A percentile compares a stretch with the other conserved stretches of the same genome.
Evolutionary conservation across 2,797 vertebrate genomes (phyloP).

Genomic region (Lacerta viridis): DNA sequence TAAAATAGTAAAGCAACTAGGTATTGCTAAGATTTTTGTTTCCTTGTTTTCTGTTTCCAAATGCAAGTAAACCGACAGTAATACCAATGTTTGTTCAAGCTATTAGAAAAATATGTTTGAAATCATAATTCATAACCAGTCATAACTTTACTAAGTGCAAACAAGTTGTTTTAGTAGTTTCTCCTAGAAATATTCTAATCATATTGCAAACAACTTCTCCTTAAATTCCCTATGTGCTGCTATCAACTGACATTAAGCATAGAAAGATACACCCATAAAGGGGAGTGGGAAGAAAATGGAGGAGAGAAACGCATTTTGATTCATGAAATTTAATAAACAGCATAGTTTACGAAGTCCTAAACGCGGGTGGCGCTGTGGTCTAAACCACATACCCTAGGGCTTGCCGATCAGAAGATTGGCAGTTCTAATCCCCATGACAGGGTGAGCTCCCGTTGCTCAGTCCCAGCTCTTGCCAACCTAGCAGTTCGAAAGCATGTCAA

Average conservation of each 20-base stretch:
- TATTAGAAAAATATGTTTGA: background rate
- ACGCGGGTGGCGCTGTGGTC: background rate
- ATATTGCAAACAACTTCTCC: background rate
- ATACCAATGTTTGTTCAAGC: background rate
- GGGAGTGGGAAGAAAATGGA: too few relatives aligned
- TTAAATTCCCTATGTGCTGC: background rate
- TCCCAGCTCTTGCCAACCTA: too few relatives aligned
- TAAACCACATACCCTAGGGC: too few relatives aligned
- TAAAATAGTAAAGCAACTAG: background rate
- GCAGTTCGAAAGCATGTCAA: too few relatives aligned
- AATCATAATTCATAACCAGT: background rate
- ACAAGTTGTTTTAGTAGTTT: background rate
- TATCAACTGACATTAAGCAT: conserved; percentile 22
- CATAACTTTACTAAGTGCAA: background rate
- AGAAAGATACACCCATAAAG: background rate
- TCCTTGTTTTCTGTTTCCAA: background rate
- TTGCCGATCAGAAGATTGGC: too few relatives aligned
- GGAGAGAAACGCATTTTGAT: background rate
- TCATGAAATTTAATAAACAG: conserved; percentile 8
- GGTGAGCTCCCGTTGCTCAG: too few relatives aligned
- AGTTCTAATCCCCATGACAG: too few relatives aligned
- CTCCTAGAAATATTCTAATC: background rate
- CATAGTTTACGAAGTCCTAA: background rate
- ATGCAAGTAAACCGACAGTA: background rate
- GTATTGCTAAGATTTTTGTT: background rate